Conservation (phyloP, 2,113 vertebrate species). For the Suricata suricatta region DNA sequence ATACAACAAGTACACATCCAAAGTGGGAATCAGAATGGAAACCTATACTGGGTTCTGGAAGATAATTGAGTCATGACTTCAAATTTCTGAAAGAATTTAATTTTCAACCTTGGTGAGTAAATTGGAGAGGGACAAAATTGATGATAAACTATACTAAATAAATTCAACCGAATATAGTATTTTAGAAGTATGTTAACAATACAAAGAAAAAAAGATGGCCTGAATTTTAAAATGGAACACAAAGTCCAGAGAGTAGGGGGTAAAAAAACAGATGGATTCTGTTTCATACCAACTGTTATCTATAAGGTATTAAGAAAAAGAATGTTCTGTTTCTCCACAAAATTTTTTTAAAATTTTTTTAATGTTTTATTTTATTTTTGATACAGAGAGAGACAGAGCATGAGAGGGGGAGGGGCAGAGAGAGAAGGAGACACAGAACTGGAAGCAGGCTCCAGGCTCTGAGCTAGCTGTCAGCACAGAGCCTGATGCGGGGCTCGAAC, state of each 20-base stretch:
- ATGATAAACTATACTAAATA: not conserved
- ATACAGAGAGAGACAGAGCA: too few species aligned
- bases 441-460: too few species aligned
- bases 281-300: not conserved
- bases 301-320: not conserved
- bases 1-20: not conserved
- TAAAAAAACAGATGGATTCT: not conserved
- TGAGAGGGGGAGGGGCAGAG: too few species aligned
- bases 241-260: not conserved
- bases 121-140: not conserved
- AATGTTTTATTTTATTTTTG: too few species aligned
- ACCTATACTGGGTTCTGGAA: not conserved
- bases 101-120: not conserved
- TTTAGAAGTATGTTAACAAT: not conserved
- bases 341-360: too few species aligned
- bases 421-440: too few species aligned
- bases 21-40: not conserved
- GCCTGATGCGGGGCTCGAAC: too few species aligned
- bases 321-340: not conserved
- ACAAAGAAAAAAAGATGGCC: not conserved
- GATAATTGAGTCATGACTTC: not conserved
- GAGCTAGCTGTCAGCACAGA: too few species aligned
- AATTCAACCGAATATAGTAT: not conserved
- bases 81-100: not conserved
- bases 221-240: not conserved